phyloP scores from a whole-genome alignment of 2,797 vertebrate genomes.

The Enteromius anoplus region DNA sequence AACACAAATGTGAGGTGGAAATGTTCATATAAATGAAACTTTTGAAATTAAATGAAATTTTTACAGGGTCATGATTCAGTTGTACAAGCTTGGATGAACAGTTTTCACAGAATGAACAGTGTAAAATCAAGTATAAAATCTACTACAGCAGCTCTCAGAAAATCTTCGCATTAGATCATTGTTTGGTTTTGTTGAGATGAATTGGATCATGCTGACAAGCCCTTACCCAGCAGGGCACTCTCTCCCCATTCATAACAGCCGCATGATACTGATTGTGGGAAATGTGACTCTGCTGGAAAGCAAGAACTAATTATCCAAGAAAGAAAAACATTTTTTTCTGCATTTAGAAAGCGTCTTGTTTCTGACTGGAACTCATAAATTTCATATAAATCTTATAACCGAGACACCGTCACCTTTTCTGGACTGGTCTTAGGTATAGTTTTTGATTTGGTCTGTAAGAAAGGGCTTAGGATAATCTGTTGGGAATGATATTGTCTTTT shows the following conservation, averaged over 20 bases:
- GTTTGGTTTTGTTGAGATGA: conserved; percentile 34
- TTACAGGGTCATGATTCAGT: neutral
- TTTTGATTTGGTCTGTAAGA: neutral
- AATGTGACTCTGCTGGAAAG: conserved; percentile 35
- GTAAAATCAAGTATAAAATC: conserved; percentile 22
- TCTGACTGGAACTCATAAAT: neutral
- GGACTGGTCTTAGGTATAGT: too few species aligned
- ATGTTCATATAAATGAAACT: neutral
- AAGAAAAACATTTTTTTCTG: conserved; percentile 22
- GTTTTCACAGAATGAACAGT: neutral
- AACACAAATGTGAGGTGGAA: neutral
- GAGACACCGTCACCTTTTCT: conserved; percentile 27
- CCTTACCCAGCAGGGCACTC: conserved; percentile 44
- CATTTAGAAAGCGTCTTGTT: conserved; percentile 8
- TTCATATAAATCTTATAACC: neutral
- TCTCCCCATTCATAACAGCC: conserved; percentile 20
- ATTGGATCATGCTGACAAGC: conserved; percentile 38
- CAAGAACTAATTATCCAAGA: conserved; percentile 51
- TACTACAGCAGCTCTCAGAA: conserved; percentile 15
- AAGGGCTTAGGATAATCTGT: conserved; percentile 12
- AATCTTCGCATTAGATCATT: conserved; percentile 32
- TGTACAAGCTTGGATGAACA: neutral
- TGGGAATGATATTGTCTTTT: conserved; percentile 9
- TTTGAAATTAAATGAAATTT: neutral
- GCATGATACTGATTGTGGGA: conserved; percentile 30